Evolutionary conservation across 2,797 vertebrate genomes (phyloP).

Genomic region (Leptoclinus maculatus): DNA sequence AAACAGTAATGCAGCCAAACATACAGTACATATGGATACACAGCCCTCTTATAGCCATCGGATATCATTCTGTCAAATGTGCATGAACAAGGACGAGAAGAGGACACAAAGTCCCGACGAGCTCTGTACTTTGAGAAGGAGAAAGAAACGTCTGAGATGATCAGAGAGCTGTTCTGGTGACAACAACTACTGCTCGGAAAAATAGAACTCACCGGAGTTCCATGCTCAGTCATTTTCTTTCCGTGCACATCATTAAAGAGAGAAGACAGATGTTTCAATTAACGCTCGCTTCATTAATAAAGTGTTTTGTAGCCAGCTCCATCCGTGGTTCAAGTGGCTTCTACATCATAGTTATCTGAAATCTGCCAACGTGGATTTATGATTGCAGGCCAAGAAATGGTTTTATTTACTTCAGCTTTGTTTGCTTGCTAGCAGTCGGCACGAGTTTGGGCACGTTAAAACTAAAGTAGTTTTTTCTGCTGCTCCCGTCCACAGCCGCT

Average conservation of each 20-base stretch:
- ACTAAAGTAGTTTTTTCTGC: not conserved
- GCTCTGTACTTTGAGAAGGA: not conserved
- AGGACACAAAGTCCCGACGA: not conserved
- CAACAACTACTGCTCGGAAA: not conserved
- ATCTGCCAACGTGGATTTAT: slow-evolving; percentile 1
- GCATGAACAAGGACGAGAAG: slow-evolving; percentile 13
- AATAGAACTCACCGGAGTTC: not conserved
- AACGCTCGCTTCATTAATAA: not conserved
- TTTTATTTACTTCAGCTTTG: not conserved
- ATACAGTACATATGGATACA: slow-evolving; percentile 37
- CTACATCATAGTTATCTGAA: not conserved
- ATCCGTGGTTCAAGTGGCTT: not conserved
- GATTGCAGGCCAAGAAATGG: not conserved
- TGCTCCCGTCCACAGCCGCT: no score
- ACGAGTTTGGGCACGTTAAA: not conserved
- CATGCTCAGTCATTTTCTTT: not conserved
- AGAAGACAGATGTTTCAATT: not conserved
- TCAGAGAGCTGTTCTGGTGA: not conserved
- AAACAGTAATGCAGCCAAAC: slow-evolving; percentile 22
- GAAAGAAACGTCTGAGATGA: not conserved
- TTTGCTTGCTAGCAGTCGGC: not conserved
- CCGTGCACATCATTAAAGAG: not conserved
- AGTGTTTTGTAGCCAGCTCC: not conserved
- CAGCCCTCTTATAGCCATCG: slow-evolving; percentile 29
- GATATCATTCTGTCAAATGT: slow-evolving; percentile 33